Evolutionary conservation across 2,797 vertebrate species (phyloP), one percentile per base, ranked within the genome.

Genomic region (Fundulus diaphanus): DNA sequence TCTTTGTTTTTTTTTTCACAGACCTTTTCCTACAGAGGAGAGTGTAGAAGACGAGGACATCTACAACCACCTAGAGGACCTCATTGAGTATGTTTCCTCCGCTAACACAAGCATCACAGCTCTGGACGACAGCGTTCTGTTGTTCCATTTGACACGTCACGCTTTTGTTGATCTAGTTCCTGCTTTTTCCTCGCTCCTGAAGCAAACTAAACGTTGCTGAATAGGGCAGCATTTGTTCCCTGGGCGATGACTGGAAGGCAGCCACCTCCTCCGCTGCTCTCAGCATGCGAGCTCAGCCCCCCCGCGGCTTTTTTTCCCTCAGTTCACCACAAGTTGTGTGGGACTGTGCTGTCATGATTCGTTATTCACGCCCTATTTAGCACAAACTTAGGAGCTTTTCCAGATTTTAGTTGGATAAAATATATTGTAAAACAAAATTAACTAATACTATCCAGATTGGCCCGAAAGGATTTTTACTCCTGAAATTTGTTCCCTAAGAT

Each of bases 1-100:
- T 16, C 15, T 51, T 3, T 31, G 5, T 76, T 7, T 67, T 61
- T 71, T 77, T 12, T 27, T 80, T 68, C 42, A 22, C 72, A 99
- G 98, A 91, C 93, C 97, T 0, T 99, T 99, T 86, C 98, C 98
- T 6, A 98, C 97, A 13, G 98, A 99, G 90, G 97, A 97, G 81
- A 97, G 96, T 0, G 67, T 98, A 66, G 94, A 96, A 63, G 96
- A 99, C 74, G 97, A 99, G 70, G 97, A 98, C 72, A 93, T 99
- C 89, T 99, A 99, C 94, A 99, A 98, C 94, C 92, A 96, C 88
- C 95, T 99, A 83, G 97, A 97, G 76, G 98, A 99, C 88, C 93
- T 99, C 56, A 97, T 99, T 82, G 98, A 99, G 98, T 99, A 96
- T 0, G 97, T 96, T 46, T 37, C 11, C 20, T 49, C 42, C 42